Evolutionary conservation across 30 jellyfish, hydroid and myxozoan genomes (phyloP).

Genomic region (Aurelia sp.): DNA sequence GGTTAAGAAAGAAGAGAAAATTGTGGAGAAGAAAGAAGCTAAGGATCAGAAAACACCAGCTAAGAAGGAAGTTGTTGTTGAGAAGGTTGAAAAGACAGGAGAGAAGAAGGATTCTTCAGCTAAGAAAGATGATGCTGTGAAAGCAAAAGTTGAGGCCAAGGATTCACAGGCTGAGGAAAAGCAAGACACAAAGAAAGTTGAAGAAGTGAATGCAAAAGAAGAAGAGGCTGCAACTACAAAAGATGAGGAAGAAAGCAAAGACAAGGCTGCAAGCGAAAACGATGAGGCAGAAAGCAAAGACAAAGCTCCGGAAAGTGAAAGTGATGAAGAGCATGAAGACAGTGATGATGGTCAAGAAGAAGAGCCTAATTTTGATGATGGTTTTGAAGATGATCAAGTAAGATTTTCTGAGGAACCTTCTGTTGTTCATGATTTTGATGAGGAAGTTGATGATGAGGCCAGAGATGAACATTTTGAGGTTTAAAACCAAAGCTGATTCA

Average conservation of each 20-base stretch:
- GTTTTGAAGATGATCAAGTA: too few species aligned
- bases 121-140: not conserved
- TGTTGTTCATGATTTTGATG: constrained; percentile 13
- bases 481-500: not conserved
- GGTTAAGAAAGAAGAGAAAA: not conserved
- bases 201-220: not conserved
- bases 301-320: too few species aligned
- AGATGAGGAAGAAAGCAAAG: not conserved
- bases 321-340: not conserved
- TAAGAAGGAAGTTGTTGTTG: too few species aligned
- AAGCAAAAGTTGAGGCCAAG: too few species aligned
- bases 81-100: not conserved
- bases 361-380: too few species aligned
- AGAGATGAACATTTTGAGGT: not conserved
- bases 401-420: too few species aligned
- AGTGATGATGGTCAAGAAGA: constrained; percentile 14
- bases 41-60: not conserved
- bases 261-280: not conserved
- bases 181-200: too few species aligned
- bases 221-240: not conserved
- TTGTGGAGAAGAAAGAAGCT: not conserved
- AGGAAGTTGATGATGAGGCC: constrained; percentile 14
- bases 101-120: not conserved
- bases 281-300: too few species aligned
- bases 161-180: too few species aligned